phyloP scores from a whole-genome alignment of 2,113 vertebrate genomes.

The Lanius ludovicianus region DNA sequence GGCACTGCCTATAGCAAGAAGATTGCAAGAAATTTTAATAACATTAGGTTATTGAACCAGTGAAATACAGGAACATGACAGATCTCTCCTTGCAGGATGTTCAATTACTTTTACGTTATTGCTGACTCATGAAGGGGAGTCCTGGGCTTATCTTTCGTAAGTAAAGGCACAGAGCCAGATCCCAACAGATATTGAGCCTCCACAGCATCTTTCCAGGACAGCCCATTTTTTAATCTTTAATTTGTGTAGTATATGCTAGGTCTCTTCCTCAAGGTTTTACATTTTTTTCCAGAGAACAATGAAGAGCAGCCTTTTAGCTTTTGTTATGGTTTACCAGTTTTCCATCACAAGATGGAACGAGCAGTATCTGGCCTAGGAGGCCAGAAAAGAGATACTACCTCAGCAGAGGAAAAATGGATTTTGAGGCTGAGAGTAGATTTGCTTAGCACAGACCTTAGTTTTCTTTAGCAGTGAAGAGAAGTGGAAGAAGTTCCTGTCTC shows the following conservation, averaged over 20 bases:
- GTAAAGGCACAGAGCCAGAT: neutral
- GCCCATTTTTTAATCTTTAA: neutral
- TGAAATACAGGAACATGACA: neutral
- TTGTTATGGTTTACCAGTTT: neutral
- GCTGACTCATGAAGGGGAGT: neutral
- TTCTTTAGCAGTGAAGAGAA: neutral
- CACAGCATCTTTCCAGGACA: neutral
- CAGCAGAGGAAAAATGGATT: neutral
- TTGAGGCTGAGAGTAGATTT: neutral
- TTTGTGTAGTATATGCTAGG: neutral
- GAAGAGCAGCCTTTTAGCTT: neutral
- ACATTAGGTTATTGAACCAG: neutral
- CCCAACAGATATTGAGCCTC: neutral
- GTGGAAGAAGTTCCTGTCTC: neutral
- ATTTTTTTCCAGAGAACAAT: neutral
- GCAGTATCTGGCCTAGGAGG: neutral
- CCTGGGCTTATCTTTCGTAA: neutral
- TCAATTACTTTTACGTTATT: neutral
- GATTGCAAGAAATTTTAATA: conserved; percentile 44
- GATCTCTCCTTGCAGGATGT: neutral
- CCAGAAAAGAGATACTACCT: neutral
- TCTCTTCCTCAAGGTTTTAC: neutral
- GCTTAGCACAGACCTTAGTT: neutral
- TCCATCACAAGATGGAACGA: neutral
- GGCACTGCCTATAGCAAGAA: neutral